A percentile compares a stretch with the other conserved stretches of the same genome.
Evolutionary conservation across 2,113 vertebrate genomes (phyloP).

Genomic region (Ellobius talpinus): DNA sequence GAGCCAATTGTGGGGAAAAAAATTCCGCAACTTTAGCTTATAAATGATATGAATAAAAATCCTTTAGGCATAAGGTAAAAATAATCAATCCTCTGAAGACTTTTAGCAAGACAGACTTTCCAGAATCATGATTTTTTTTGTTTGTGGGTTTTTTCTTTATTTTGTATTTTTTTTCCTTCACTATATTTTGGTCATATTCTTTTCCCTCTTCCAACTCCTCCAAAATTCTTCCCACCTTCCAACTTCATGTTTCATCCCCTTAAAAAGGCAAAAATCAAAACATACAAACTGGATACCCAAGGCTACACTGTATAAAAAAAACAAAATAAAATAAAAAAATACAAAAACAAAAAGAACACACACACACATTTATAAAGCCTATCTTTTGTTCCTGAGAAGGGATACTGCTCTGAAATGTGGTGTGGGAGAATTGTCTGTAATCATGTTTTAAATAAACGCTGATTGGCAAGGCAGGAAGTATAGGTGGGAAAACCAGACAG

Average conservation of each 20-base stretch:
- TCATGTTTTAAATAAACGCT: too few species aligned
- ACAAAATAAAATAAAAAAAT: not conserved
- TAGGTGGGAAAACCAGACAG: too few species aligned
- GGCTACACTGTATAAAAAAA: not conserved
- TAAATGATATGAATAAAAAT: not conserved
- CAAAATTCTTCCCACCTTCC: not conserved
- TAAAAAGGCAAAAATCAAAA: not conserved
- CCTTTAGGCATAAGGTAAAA: not conserved
- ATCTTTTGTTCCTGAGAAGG: not conserved
- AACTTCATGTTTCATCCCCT: not conserved
- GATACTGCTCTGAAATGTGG: not conserved
- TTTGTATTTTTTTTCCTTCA: not conserved
- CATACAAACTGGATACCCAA: not conserved
- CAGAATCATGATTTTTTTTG: not conserved
- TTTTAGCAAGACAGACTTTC: not conserved
- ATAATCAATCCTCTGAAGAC: not conserved
- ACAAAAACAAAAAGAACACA: not conserved
- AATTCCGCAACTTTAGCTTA: not conserved
- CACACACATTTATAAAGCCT: not conserved
- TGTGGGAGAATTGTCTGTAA: too few species aligned
- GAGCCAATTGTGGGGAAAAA: not conserved
- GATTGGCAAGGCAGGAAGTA: too few species aligned
- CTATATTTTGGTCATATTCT: not conserved
- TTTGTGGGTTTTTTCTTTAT: not conserved
- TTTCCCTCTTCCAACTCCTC: not conserved